Evolutionary conservation across 2,888 invertebrate species (phyloP), one percentile per base, ranked within the genome.

Genomic region (Helleia helle): DNA sequence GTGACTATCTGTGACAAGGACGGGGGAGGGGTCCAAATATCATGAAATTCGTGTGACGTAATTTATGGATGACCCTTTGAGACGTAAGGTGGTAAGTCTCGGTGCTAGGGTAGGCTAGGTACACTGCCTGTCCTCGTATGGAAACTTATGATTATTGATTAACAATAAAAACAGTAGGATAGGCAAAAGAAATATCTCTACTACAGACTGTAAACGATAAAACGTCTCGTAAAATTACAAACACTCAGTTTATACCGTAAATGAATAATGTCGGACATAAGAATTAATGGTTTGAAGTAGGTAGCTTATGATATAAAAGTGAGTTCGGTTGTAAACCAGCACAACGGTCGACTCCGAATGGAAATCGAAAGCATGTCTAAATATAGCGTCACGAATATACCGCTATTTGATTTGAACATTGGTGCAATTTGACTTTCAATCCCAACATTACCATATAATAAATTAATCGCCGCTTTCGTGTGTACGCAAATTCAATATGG

Each of bases 311-410:
- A 46, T 34, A 43, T 17, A 50, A 49, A 44, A 50, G 42, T 40
- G 47, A 42, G 36, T 40, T 44, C 38, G 36, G 42, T 22, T 40
- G 42, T 44, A 42, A 47, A 49, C 41, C 41, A 28, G 22, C 9
- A 25, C 8, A 36, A n/a, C n/a, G n/a, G n/a, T n/a, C 40, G 41
- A 39, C 31, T 34, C 25, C 40, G 29, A 42, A 30, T 46, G 44
- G 54, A 51, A 53, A 55, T 48, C 50, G 53, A 55, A 55, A 55
- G 53, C 46, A 43, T 47, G 40, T 39, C 51, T 54, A 52, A 52
- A 50, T 52, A 51, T 50, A 52, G 46, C 36, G 38, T 40, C 43
- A 27, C 46, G 31, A 34, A 44, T 42, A 39, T 26, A 18, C 37
- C 31, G 38, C 38, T 40, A 31, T 27, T 38, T 38, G 44, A 37